phyloP scores from a whole-genome alignment of 2,888 invertebrate species.

The Oscheius sp. region DNA sequence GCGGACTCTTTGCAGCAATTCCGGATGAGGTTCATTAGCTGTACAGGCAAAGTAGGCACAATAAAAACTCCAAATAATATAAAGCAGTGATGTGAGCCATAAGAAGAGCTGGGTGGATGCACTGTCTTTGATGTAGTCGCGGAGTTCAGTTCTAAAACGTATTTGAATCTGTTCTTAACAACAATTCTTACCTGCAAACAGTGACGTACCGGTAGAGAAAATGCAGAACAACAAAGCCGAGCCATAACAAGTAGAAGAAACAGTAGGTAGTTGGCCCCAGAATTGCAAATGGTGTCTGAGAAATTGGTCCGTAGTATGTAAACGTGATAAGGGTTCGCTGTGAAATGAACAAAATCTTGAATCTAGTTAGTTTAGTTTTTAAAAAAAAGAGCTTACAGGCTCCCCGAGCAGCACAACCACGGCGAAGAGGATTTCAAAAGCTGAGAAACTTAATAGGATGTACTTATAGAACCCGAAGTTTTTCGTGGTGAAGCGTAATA shows the following conservation, averaged over 20 bases:
- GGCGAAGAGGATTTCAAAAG: conserved; percentile 3
- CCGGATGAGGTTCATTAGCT: not conserved
- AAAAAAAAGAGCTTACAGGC: conserved; percentile 1
- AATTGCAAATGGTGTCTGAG: not conserved
- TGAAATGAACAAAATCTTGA: conserved; percentile 19
- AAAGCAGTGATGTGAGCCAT: not conserved
- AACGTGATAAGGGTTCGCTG: conserved; percentile 15
- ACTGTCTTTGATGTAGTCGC: not conserved
- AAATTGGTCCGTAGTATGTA: conserved; percentile 11
- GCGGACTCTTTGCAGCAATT: not conserved
- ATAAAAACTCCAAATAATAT: conserved; percentile 3
- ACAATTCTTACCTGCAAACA: not conserved
- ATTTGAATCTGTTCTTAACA: too few species aligned
- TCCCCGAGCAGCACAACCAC: not conserved
- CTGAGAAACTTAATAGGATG: not conserved
- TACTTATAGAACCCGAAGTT: conserved; percentile 7
- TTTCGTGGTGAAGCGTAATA: not conserved
- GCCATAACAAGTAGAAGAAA: conserved; percentile 25
- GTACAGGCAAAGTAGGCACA: conserved; percentile 16
- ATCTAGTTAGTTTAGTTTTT: not conserved
- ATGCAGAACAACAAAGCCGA: conserved; percentile 4
- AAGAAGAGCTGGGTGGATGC: not conserved
- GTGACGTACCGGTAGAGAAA: conserved; percentile 6
- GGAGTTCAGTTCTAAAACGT: not conserved
- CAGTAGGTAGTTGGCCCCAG: conserved; percentile 17